Evolutionary conservation across 2,888 invertebrate species (phyloP), one percentile per base, ranked within the genome.

Genomic region (Heliconius cydno): DNA sequence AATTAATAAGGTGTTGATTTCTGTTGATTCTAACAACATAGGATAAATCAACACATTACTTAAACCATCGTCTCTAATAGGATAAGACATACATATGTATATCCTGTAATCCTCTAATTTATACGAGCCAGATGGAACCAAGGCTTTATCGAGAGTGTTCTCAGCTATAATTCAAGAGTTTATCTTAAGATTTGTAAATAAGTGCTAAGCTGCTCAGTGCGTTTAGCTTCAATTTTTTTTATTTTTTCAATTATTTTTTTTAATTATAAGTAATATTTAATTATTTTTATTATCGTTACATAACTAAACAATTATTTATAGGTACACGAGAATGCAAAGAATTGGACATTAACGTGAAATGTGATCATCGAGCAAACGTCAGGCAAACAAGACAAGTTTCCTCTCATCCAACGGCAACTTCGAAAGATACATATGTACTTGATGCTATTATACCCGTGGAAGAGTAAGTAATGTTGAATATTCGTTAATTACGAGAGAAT

Each of bases 321-420:
- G 96, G 96, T 86, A 96, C 96, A 41, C 96, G 98, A 71, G 98
- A 98, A 89, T 99, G 99, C 89, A 98, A 98, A 88, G 98, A 98
- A 87, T 94, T 99, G 77, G 97, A 98, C 86, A 98, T 99, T 85
- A 97, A 98, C 88, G 98, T 99, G 5, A 98, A 98, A 90, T 99
- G 98, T 87, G 98, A 98, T 88, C 98, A 98, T 87, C 96, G 97
- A 84, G 95, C 96, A 15, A 96, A 96, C 79, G 92, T 93, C 77
- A 95, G 97, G 77, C 96, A 96, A 85, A 96, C 96, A 52, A 95
- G 97, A 87, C 97, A 97, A 92, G 94, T 95, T 72, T 92, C 92
- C 84, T 85, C 90, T 80, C 91, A 91, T 81, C 91, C 94, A 68
- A 95, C 96, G 78, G 95, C 96, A 84, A 96, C 97, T 85, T 96